phyloP scores from a whole-genome alignment of 1,140 invertebrate genomes.

The Trissolcus basalis region DNA sequence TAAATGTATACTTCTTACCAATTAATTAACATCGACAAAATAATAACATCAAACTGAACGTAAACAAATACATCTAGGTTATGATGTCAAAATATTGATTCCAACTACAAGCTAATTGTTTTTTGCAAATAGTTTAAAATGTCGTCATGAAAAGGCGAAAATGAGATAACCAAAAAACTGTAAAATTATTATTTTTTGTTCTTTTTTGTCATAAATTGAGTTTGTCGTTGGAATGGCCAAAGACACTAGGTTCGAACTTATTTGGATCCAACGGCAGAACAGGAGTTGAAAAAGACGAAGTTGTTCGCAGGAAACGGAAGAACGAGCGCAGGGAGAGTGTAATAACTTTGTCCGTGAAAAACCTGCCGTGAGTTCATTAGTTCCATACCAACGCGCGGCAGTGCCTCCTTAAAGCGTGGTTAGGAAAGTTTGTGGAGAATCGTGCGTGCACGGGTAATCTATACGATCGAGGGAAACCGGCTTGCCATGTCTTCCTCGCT shows the following conservation, averaged over 20 bases:
- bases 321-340: slow-evolving; percentile 54
- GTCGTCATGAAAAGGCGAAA: too few relatives aligned
- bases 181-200: too few relatives aligned
- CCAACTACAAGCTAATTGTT: too few relatives aligned
- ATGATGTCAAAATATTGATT: too few relatives aligned
- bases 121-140: too few relatives aligned
- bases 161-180: too few relatives aligned
- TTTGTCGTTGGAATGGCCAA: too few relatives aligned
- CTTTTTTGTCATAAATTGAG: too few relatives aligned
- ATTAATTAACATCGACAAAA: too few relatives aligned
- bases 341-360: slow-evolving; percentile 72
- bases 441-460: slow-evolving; percentile 58
- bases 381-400: slow-evolving; percentile 71
- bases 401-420: slow-evolving; percentile 67
- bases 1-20: too few relatives aligned
- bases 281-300: slow-evolving; percentile 36
- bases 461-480: slow-evolving; percentile 58
- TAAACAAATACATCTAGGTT: too few relatives aligned
- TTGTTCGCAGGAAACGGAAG: slow-evolving; percentile 50
- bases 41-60: too few relatives aligned
- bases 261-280: slow-evolving; percentile 38
- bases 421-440: slow-evolving; percentile 53
- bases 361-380: slow-evolving; percentile 70
- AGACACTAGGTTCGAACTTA: slow-evolving; percentile 41
- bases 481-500: slow-evolving; percentile 35